Evolutionary conservation across 2,888 invertebrate genomes (phyloP).

Genomic region (Drosophila peninsularis): DNA sequence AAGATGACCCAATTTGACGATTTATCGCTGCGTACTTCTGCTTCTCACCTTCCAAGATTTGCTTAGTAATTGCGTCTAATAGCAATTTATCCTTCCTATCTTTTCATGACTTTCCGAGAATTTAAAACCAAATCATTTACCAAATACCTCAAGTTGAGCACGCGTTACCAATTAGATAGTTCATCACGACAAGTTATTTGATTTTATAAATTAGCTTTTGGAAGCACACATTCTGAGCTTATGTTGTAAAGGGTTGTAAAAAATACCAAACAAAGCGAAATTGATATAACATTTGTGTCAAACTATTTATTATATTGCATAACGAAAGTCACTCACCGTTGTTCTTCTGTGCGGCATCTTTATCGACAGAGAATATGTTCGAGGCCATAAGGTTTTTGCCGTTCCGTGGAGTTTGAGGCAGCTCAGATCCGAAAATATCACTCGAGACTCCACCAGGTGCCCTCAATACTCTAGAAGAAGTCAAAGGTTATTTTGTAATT

Average conservation of each 20-base stretch:
- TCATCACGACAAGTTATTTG: neutral
- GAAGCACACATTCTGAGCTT: neutral
- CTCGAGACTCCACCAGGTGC: conserved; percentile 88
- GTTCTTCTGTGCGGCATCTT: conserved; percentile 81
- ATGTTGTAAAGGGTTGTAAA: conserved; percentile 11
- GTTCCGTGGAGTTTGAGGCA: conserved; percentile 83
- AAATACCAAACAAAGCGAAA: conserved; percentile 27
- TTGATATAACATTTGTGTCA: neutral
- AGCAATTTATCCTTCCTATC: neutral
- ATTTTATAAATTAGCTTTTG: neutral
- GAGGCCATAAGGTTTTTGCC: conserved; percentile 85
- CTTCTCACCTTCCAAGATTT: neutral
- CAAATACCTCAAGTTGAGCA: neutral
- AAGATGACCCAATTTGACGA: neutral
- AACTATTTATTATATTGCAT: neutral
- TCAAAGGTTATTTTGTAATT: neutral
- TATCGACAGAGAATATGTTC: conserved; percentile 85
- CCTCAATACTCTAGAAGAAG: conserved; percentile 87
- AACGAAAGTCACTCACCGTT: conserved; percentile 77
- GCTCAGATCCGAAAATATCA: conserved; percentile 86
- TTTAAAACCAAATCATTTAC: neutral
- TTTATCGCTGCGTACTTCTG: neutral
- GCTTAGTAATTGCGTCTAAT: neutral
- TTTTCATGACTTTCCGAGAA: neutral
- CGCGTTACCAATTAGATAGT: neutral